A percentile compares a stretch with the other conserved stretches of the same genome.
Evolutionary conservation across 92 coral and sea anemone genomes (phyloP).

Genomic region (Blastomussa wellsi): DNA sequence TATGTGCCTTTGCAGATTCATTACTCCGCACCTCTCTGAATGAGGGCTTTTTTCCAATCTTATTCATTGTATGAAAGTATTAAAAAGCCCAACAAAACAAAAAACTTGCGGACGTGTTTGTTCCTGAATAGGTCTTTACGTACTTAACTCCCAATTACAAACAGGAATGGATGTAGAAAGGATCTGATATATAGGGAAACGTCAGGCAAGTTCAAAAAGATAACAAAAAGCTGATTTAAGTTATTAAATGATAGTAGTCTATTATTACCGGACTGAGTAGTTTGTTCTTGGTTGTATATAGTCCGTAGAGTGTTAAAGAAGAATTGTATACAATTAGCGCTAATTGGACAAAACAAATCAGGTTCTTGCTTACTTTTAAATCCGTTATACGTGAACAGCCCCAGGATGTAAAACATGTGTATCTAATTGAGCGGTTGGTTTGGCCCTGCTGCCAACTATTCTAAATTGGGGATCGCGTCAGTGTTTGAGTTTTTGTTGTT

Average conservation of each 20-base stretch:
- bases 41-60: conserved; percentile 4
- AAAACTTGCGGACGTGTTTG: background rate
- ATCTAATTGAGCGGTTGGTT: background rate
- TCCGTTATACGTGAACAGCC: background rate
- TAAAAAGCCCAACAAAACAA: background rate
- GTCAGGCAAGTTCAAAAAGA: background rate
- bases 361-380: background rate
- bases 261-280: background rate
- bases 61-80: background rate
- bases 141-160: background rate
- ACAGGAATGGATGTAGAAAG: background rate
- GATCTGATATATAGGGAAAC: background rate
- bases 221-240: background rate
- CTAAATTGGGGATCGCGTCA: background rate
- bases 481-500: background rate
- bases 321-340: background rate
- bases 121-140: background rate
- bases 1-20: background rate
- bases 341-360: background rate
- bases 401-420: background rate
- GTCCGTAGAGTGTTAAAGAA: background rate
- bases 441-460: background rate
- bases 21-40: background rate
- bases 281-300: background rate
- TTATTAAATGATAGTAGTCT: background rate